phyloP scores from a whole-genome alignment of 2,113 vertebrate species.

The Sterrhoptilus dennistouni region DNA sequence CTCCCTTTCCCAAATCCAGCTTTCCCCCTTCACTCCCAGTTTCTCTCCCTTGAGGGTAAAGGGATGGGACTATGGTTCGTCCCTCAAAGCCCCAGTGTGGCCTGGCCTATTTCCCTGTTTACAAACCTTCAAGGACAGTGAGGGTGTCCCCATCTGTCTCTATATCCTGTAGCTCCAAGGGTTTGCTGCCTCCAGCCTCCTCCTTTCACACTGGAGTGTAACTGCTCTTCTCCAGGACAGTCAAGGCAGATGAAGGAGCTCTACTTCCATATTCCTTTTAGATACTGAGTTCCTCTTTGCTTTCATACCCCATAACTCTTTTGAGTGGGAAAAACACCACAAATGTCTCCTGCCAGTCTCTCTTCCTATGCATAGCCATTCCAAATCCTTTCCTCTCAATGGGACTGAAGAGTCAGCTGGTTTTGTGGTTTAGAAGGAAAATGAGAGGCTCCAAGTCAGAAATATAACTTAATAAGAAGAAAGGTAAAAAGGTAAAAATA shows the following conservation, averaged over 20 bases:
- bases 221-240: neutral
- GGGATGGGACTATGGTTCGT: neutral
- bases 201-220: neutral
- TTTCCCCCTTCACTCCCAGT: neutral
- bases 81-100: neutral
- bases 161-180: neutral
- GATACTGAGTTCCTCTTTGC: neutral
- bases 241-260: accelerated
- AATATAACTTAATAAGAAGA: too few species aligned
- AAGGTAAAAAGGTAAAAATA: too few species aligned
- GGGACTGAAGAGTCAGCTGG: neutral
- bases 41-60: accelerated
- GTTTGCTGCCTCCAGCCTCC: neutral
- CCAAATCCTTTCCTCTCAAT: neutral
- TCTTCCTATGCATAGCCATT: accelerated
- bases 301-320: neutral
- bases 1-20: accelerated
- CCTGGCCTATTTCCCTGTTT: neutral
- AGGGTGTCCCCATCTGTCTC: neutral
- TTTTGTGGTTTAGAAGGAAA: too few species aligned
- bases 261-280: neutral
- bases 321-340: neutral
- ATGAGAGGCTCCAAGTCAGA: too few species aligned
- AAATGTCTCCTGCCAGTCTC: neutral
- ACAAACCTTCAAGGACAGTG: neutral